Conservation (phyloP, 2,797 vertebrate species). For the Leuciscus waleckii region DNA sequence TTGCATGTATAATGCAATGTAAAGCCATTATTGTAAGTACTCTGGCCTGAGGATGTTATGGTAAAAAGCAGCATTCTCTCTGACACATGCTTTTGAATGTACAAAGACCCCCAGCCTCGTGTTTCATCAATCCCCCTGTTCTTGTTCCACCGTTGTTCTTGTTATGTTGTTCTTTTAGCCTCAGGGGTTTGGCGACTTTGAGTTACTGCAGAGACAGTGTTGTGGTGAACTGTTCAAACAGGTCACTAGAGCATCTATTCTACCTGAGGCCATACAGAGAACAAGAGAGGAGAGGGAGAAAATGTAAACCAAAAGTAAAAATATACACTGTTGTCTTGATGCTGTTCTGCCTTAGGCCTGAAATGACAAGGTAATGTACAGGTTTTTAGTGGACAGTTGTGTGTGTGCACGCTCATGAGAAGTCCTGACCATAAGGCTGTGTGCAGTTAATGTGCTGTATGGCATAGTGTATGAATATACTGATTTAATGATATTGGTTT, state of each 20-base stretch:
- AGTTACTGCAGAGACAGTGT: constrained; percentile 65
- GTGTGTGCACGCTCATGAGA: too few species aligned
- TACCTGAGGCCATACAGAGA: constrained; percentile 67
- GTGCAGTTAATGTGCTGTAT: neutral
- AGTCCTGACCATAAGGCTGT: neutral
- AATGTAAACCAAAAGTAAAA: constrained; percentile 20
- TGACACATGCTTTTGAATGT: constrained; percentile 18
- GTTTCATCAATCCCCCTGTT: constrained; percentile 31
- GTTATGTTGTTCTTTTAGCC: constrained; percentile 45
- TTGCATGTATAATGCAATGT: neutral
- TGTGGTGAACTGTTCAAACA: constrained; percentile 66
- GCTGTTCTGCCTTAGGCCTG: constrained; percentile 36
- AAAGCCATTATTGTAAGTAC: constrained; percentile 13
- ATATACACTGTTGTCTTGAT: constrained; percentile 37
- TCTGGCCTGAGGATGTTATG: neutral
- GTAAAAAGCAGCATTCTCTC: constrained; percentile 10
- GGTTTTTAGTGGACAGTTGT: neutral
- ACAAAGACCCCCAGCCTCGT: constrained; percentile 22
- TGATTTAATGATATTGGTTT: neutral
- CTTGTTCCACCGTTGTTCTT: constrained; percentile 25
- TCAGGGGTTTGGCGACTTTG: constrained; percentile 64
- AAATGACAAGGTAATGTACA: constrained; percentile 27
- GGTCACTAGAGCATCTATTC: constrained; percentile 67
- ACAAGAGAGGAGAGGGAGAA: constrained; percentile 3
- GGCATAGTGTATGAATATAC: neutral